Conservation (phyloP, 1,140 invertebrate species). For the Sminthurinus signatus region DNA sequence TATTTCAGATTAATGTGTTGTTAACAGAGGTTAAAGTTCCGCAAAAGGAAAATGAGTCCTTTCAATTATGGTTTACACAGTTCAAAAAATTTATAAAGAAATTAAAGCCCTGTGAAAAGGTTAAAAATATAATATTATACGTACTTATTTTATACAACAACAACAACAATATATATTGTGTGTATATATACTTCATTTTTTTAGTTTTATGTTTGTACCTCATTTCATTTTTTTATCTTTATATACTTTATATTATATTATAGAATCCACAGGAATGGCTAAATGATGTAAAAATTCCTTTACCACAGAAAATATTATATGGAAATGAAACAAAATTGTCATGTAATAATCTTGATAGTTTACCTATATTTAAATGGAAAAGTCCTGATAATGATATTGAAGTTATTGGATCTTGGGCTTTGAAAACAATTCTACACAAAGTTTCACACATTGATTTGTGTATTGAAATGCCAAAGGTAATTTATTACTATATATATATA, state of each 20-base stretch:
- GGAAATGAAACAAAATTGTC: neutral
- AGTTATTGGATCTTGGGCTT: constrained; percentile 59
- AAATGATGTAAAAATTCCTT: neutral
- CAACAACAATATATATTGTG: no score
- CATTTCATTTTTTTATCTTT: no score
- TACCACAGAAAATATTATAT: neutral
- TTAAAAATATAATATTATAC: no score
- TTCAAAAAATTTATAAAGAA: neutral
- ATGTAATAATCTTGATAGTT: no score
- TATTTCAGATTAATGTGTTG: neutral
- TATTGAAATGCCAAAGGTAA: constrained; percentile 59
- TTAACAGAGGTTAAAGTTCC: neutral
- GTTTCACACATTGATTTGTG: constrained; percentile 57
- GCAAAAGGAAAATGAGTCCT: neutral
- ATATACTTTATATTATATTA: no score
- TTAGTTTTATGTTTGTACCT: no score
- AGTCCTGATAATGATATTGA: constrained; percentile 54
- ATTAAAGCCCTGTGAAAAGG: no score
- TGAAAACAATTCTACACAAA: constrained; percentile 55
- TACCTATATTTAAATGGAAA: constrained; percentile 47
- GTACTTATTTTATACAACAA: no score
- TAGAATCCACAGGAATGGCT: neutral
- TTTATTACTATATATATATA: constrained; percentile 8
- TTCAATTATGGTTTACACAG: neutral
- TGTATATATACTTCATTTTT: no score